phyloP scores from a whole-genome alignment of 2,888 invertebrate genomes.

The Drosophila picticornis region DNA sequence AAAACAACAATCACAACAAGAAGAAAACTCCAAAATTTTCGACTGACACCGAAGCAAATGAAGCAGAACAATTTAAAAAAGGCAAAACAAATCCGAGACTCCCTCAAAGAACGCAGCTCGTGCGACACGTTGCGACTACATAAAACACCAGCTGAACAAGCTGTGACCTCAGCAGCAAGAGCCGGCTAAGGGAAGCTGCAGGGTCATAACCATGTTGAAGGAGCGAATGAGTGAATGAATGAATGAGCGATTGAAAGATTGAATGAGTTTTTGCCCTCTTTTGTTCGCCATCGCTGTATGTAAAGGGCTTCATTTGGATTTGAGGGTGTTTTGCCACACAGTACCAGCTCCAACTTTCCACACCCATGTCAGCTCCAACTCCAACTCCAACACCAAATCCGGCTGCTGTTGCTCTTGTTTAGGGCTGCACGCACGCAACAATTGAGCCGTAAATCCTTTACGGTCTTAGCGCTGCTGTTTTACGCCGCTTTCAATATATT shows the following conservation, averaged over 20 bases:
- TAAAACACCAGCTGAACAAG: constrained; percentile 74
- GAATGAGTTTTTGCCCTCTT: constrained; percentile 56
- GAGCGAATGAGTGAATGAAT: constrained; percentile 40
- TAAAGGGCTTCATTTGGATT: constrained; percentile 60
- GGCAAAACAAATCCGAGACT: constrained; percentile 72
- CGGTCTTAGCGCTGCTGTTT: constrained; percentile 77
- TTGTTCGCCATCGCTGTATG: constrained; percentile 56
- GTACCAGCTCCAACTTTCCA: constrained; percentile 1
- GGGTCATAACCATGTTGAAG: constrained; percentile 62
- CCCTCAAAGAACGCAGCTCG: constrained; percentile 2
- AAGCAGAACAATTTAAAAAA: constrained; percentile 85
- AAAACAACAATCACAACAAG: neutral
- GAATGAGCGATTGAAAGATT: constrained; percentile 9
- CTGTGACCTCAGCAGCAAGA: constrained; percentile 47
- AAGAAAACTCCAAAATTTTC: neutral
- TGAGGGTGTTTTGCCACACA: constrained; percentile 56
- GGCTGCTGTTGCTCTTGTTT: constrained; percentile 21
- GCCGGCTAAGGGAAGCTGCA: constrained; percentile 27
- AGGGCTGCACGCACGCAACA: constrained; percentile 71
- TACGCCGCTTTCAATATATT: constrained; percentile 61
- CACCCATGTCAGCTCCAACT: constrained; percentile 20
- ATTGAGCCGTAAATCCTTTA: constrained; percentile 85
- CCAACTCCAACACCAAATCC: constrained; percentile 1
- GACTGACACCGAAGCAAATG: constrained; percentile 77
- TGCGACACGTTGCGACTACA: constrained; percentile 70